These are phyloP conservation scores for Agapornis canus DNA, from an alignment of 2,797 vertebrate genomes.

Conservation along the genomic window DNA sequence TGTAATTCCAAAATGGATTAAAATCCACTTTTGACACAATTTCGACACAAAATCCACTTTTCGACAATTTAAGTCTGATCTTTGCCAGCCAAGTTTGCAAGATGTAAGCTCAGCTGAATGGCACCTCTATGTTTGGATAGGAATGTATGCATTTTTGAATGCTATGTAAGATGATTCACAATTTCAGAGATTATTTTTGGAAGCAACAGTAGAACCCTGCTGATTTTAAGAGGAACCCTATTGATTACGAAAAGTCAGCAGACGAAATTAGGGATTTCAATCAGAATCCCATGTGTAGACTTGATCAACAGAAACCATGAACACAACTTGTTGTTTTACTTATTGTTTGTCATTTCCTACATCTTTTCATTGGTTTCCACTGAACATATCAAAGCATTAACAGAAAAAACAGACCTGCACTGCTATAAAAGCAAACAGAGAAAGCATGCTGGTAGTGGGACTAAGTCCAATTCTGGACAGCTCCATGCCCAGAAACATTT, in stretches of 20 bases:
- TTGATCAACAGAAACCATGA: background rate
- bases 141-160: background rate
- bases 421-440: background rate
- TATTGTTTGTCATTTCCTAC: background rate
- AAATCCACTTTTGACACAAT: background rate
- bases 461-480: background rate
- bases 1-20: background rate
- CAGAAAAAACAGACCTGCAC: background rate
- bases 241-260: background rate
- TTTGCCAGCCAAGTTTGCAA: background rate
- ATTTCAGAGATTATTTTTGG: background rate
- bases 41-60: background rate
- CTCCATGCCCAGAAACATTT: background rate
- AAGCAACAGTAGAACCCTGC: background rate
- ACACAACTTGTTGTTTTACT: background rate
- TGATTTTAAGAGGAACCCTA: background rate
- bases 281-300: background rate
- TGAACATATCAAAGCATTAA: background rate
- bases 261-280: background rate
- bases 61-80: background rate
- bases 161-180: rapidly evolving
- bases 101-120: background rate
- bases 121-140: background rate
- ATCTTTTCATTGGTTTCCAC: background rate
- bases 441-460: background rate